Percentiles rank a stretch among this genome's conserved stretches.
phyloP scores from a whole-genome alignment of 2,797 vertebrate species.

The Crenichthys baileyi region DNA sequence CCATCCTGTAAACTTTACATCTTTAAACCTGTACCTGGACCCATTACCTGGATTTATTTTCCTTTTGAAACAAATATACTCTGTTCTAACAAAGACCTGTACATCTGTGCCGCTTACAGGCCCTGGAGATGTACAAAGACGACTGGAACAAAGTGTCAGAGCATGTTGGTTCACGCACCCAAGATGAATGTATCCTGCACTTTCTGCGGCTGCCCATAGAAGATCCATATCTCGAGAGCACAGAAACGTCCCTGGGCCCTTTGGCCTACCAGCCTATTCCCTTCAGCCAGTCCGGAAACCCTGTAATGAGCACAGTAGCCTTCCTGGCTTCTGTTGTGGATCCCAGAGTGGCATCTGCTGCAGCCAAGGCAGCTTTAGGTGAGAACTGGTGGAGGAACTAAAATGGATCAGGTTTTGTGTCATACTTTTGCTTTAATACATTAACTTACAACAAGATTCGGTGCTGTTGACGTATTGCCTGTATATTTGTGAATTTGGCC shows the following conservation, averaged over 20 bases:
- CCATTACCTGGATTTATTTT: background rate
- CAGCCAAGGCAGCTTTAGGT: slow-evolving; percentile 93
- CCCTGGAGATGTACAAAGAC: slow-evolving; percentile 97
- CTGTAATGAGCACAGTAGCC: slow-evolving; percentile 97
- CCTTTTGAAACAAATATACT: background rate
- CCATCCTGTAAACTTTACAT: background rate
- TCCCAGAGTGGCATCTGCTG: slow-evolving; percentile 93
- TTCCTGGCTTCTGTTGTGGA: slow-evolving; percentile 97
- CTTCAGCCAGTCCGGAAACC: slow-evolving; percentile 98
- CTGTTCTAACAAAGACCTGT: background rate
- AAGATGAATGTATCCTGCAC: slow-evolving; percentile 97
- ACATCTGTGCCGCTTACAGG: slow-evolving; percentile 70
- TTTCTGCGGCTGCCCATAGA: slow-evolving; percentile 95
- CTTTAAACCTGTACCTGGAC: background rate
- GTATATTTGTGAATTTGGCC: too few relatives aligned
- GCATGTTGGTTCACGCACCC: slow-evolving; percentile 94
- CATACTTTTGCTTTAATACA: background rate
- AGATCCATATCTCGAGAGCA: slow-evolving; percentile 94
- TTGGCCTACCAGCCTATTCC: slow-evolving; percentile 96
- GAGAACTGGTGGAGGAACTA: slow-evolving; percentile 25
- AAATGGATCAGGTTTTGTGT: background rate
- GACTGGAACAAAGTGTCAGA: slow-evolving; percentile 99
- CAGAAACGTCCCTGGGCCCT: slow-evolving; percentile 89
- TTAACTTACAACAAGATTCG: too few relatives aligned
- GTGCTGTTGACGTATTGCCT: too few relatives aligned